Percentiles rank a stretch among this genome's conserved stretches.
Conservation (phyloP, 2,888 invertebrate species). For the Zygaena filipendulae region DNA sequence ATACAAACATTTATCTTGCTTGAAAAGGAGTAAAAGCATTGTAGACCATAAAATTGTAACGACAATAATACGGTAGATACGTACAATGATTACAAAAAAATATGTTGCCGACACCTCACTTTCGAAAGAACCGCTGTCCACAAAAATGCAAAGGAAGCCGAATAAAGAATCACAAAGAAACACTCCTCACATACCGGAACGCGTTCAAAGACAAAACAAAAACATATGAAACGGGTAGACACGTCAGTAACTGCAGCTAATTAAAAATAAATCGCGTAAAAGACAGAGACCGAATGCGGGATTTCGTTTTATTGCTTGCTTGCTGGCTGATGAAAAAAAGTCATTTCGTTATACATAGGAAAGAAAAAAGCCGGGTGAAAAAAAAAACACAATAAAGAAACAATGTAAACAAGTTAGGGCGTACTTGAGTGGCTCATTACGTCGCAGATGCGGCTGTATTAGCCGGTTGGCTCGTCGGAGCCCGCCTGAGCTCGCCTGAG, state of each 20-base stretch:
- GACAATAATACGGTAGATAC: too few species aligned
- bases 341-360: slow-evolving; percentile 48
- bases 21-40: too few species aligned
- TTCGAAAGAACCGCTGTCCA: too few species aligned
- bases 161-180: too few species aligned
- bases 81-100: too few species aligned
- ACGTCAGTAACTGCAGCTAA: slow-evolving; percentile 35
- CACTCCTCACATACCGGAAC: too few species aligned
- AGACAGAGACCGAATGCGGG: slow-evolving; percentile 37
- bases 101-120: too few species aligned
- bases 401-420: slow-evolving; percentile 67
- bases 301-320: slow-evolving; percentile 57
- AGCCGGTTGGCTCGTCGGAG: slow-evolving; percentile 42
- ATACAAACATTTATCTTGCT: too few species aligned
- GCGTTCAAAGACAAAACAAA: slow-evolving; percentile 1
- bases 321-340: too few species aligned
- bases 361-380: slow-evolving; percentile 56
- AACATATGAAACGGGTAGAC: slow-evolving; percentile 16
- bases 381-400: slow-evolving; percentile 68
- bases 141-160: too few species aligned
- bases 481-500: slow-evolving; percentile 20
- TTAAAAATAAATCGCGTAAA: slow-evolving; percentile 42
- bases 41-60: too few species aligned
- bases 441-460: slow-evolving; percentile 56
- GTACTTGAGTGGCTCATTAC: slow-evolving; percentile 68